Evolutionary conservation across 2,888 invertebrate species (phyloP).

Genomic region (Heteropelma amictum): DNA sequence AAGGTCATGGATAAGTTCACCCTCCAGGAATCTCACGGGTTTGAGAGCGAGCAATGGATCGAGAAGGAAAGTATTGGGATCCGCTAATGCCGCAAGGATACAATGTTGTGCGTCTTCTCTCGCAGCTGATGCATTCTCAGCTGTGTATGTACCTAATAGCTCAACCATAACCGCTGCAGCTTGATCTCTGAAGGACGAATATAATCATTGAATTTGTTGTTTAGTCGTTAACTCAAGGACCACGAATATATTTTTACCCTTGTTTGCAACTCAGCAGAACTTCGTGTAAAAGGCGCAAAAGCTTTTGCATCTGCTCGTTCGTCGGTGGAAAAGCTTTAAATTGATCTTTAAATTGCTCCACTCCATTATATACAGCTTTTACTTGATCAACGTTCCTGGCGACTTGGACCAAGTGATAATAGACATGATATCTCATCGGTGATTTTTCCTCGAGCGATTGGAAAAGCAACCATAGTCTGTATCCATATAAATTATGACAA

Average conservation of each 20-base stretch:
- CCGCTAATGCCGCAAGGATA: constrained; percentile 96
- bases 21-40: constrained; percentile 96
- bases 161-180: constrained; percentile 99
- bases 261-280: constrained; percentile 92
- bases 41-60: constrained; percentile 96
- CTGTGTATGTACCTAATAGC: constrained; percentile 96
- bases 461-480: constrained; percentile 92
- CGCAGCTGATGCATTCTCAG: constrained; percentile 97
- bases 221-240: background rate
- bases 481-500: constrained; percentile 66
- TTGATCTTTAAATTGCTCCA: constrained; percentile 90
- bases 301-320: constrained; percentile 93
- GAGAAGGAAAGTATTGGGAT: constrained; percentile 96
- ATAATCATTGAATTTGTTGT: constrained; percentile 7
- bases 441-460: constrained; percentile 93
- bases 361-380: constrained; percentile 89
- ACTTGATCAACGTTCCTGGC: constrained; percentile 93
- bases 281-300: constrained; percentile 93
- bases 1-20: constrained; percentile 96
- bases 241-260: constrained; percentile 79
- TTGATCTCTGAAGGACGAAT: constrained; percentile 83
- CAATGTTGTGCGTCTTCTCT: constrained; percentile 98
- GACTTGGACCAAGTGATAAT: constrained; percentile 93
- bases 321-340: constrained; percentile 89
- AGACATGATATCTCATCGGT: constrained; percentile 93